Evolutionary conservation across 2,113 vertebrate genomes (phyloP), one percentile per base, ranked within the genome.

Genomic region (Tympanuchus pallidicinctus): DNA sequence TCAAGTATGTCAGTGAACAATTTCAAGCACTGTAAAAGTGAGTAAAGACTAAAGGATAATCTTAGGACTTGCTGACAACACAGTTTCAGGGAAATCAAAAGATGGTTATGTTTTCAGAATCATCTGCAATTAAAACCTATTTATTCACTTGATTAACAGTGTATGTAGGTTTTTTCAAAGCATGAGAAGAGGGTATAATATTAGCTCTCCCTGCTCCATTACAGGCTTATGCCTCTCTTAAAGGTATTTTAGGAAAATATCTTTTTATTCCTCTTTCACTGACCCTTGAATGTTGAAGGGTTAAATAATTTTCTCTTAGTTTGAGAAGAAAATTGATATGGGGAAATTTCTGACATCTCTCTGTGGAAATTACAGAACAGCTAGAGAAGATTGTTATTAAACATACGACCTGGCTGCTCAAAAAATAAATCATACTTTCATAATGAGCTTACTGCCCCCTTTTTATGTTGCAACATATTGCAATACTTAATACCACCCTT

Each of bases 281-380:
- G 65, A 93, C 78, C 34, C 81, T 94, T 95, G 64, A 70, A 54
- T 86, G 11, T 63, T 84, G 59, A 89, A 78, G 10, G 63, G 20
- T 13, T 92, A 93, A 94, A 94, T 73, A 90, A 65, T 87, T 78
- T 89, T 89, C 47, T 88, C 20, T 83, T 87, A 61, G 16, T 50
- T 86, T 80, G 40, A 94, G n/a, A 87, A 17, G 56, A 84, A 94
- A 96, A 94, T 86, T 93, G 50, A 38, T 25, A 21, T 88, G n/a
- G 27, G 65, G 3, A 56, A 72, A 47, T 84, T 96, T 86, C 25
- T 72, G 48, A 10, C 14, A 45, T 91, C 67, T 89, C 75, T 95
- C 75, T 85, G 38, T 90, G 85, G 76, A 88, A 83, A 61, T 87
- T 72, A 82, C 56, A 90, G 61, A 76, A 78, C 77, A 67, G 36